These are phyloP conservation scores for Brachionus plicatilis DNA, from an alignment of 1,140 invertebrate genomes.

Conservation along the genomic window DNA sequence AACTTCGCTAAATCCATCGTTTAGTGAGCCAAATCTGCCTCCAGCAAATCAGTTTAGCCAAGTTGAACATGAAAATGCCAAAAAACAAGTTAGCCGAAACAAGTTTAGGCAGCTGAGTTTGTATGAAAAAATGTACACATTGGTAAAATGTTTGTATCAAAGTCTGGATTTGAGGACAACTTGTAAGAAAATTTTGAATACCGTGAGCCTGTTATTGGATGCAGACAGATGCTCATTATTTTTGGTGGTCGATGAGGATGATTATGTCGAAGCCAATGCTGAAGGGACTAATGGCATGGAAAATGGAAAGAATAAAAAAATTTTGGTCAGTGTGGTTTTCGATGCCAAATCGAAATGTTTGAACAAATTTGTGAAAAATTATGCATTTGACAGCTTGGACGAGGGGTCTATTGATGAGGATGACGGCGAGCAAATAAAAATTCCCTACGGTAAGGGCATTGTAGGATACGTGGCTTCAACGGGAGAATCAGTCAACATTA, in stretches of 20 bases:
- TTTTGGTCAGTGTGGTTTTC: constrained; percentile 83
- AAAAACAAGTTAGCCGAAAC: constrained; percentile 58
- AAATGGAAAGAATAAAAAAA: constrained; percentile 49
- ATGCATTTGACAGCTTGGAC: constrained; percentile 62
- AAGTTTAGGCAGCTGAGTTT: constrained; percentile 82
- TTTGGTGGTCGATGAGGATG: constrained; percentile 69
- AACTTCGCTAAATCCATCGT: background rate
- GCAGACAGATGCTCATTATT: constrained; percentile 88
- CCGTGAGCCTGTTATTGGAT: constrained; percentile 81
- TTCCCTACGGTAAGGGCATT: constrained; percentile 75
- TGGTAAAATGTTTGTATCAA: constrained; percentile 93
- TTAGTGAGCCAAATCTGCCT: constrained; percentile 17
- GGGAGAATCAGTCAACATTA: constrained; percentile 84
- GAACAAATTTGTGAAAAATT: background rate
- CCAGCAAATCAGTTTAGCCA: background rate
- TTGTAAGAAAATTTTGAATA: constrained; percentile 91
- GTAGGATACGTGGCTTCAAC: constrained; percentile 87
- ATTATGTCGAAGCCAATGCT: background rate
- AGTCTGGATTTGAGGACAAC: constrained; percentile 83
- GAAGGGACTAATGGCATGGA: constrained; percentile 1
- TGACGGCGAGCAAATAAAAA: constrained; percentile 71
- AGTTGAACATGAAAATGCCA: constrained; percentile 43
- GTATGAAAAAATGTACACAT: constrained; percentile 86
- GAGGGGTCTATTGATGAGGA: constrained; percentile 78
- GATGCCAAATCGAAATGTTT: constrained; percentile 66